Conservation (phyloP, 1,140 invertebrate species). For the Branchinecta lynchi region DNA sequence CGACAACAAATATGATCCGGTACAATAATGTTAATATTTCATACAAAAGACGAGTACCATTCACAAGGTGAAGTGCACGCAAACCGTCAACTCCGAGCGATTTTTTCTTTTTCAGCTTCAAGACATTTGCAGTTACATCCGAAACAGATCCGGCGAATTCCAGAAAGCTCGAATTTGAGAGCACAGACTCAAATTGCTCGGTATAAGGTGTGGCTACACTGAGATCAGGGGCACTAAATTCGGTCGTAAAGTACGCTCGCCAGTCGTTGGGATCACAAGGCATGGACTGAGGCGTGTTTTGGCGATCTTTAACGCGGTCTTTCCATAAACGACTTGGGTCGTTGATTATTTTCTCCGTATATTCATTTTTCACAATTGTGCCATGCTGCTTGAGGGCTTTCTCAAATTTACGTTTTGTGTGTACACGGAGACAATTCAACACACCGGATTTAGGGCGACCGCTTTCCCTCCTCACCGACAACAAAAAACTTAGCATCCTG, state of each 20-base stretch:
- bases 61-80: conserved; percentile 8
- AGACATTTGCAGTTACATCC: conserved; percentile 6
- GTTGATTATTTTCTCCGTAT: too few relatives aligned
- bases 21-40: too few relatives aligned
- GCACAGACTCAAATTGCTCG: conserved; percentile 8
- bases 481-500: conserved; percentile 6
- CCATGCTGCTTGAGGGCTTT: conserved; percentile 5
- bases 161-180: conserved; percentile 4
- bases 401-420: conserved; percentile 7
- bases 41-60: too few relatives aligned
- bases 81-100: conserved; percentile 1
- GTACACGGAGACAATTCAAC: conserved; percentile 8
- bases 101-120: conserved; percentile 7
- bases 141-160: conserved; percentile 1
- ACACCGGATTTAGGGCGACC: too few relatives aligned
- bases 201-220: background rate
- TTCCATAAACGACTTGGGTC: conserved; percentile 5
- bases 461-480: background rate
- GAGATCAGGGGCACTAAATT: too few relatives aligned
- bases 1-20: too few relatives aligned
- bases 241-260: too few relatives aligned
- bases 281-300: conserved; percentile 1
- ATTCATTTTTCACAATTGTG: conserved; percentile 2
- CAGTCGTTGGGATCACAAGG: conserved; percentile 4
- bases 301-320: background rate